Conservation (phyloP, 2,888 invertebrate genomes). For the Herminia tarsipennalis region DNA sequence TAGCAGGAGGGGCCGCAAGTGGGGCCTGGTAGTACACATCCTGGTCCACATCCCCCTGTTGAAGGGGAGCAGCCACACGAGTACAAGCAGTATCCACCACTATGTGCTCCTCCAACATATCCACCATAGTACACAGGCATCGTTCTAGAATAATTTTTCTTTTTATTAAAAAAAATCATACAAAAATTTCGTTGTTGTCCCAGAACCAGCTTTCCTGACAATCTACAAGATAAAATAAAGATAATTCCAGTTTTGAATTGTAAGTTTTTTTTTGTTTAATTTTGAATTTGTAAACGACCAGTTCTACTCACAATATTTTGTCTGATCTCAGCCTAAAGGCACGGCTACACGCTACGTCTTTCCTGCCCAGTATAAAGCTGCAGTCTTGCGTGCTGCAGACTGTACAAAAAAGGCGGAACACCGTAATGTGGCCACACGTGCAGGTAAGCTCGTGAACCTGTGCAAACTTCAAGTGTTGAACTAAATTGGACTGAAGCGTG, state of each 20-base stretch:
- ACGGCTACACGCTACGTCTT: too few species aligned
- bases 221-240: too few species aligned
- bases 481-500: too few species aligned
- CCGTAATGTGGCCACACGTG: too few species aligned
- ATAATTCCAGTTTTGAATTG: background rate
- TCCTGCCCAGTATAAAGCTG: too few species aligned
- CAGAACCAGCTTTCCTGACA: background rate
- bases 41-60: constrained; percentile 59
- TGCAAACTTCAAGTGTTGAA: too few species aligned
- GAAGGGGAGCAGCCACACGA: constrained; percentile 50
- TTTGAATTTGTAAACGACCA: background rate
- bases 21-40: constrained; percentile 51
- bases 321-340: too few species aligned
- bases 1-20: constrained; percentile 56
- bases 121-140: constrained; percentile 15
- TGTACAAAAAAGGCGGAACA: too few species aligned
- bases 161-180: background rate
- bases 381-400: too few species aligned
- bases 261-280: background rate
- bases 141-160: background rate
- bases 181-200: background rate
- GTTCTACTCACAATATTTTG: too few species aligned
- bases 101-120: constrained; percentile 65
- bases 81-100: constrained; percentile 69
- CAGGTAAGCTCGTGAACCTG: too few species aligned